Evolutionary conservation across 2,888 invertebrate genomes (phyloP).

Genomic region (Bedellia somnulentella): DNA sequence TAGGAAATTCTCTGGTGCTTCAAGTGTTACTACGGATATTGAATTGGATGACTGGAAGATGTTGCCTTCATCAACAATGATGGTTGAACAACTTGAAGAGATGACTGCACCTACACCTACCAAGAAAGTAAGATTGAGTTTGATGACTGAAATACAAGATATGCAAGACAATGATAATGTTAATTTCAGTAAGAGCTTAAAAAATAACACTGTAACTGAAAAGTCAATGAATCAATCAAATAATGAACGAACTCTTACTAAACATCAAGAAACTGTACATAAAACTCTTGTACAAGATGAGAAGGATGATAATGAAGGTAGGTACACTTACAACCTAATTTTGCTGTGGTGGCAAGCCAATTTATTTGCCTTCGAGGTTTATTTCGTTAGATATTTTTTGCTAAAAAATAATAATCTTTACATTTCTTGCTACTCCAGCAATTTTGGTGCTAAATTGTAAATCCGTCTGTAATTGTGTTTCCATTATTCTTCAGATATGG

Average conservation of each 20-base stretch:
- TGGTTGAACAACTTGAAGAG: constrained; percentile 30
- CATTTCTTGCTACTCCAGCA: too few relatives aligned
- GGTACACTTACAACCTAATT: too few relatives aligned
- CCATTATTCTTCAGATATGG: too few relatives aligned
- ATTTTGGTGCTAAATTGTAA: too few relatives aligned
- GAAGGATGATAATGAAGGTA: background rate
- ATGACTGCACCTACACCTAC: constrained; percentile 18
- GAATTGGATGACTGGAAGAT: constrained; percentile 43
- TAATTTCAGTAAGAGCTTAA: too few relatives aligned
- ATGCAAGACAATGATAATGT: constrained; percentile 14
- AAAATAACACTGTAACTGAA: background rate
- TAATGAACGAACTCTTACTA: background rate
- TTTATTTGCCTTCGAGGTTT: too few relatives aligned
- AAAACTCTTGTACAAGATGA: background rate
- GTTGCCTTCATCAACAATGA: constrained; percentile 48
- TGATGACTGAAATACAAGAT: constrained; percentile 20
- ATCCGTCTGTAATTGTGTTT: too few relatives aligned
- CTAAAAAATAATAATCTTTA: too few relatives aligned
- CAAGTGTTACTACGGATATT: constrained; percentile 29
- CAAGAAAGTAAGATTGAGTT: constrained; percentile 23
- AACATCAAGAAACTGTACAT: background rate
- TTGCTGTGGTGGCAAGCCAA: too few relatives aligned
- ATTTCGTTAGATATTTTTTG: too few relatives aligned
- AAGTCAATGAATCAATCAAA: constrained; percentile 1
- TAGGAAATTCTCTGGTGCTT: constrained; percentile 22